Evolutionary conservation across 2,888 invertebrate genomes (phyloP).

Genomic region (Timema cristinae): DNA sequence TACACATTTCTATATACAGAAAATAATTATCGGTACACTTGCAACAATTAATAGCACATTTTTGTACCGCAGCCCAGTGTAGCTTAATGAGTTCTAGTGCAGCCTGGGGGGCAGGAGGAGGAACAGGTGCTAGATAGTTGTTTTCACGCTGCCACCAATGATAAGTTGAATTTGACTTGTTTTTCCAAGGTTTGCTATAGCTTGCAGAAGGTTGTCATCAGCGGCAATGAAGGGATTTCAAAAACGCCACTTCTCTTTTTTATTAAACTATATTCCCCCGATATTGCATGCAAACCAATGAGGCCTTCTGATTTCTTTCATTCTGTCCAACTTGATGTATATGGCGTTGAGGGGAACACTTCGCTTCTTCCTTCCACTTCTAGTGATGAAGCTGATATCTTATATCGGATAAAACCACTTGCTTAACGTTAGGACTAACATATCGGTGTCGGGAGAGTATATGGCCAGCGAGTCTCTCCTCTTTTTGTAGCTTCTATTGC

Average conservation of each 20-base stretch:
- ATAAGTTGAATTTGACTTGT: neutral
- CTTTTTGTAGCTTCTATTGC: neutral
- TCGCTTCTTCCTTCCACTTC: neutral
- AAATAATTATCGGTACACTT: too few species aligned
- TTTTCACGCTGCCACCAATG: neutral
- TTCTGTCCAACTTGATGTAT: neutral
- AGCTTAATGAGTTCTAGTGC: neutral
- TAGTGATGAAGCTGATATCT: neutral
- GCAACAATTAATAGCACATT: neutral
- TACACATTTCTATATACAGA: too few species aligned
- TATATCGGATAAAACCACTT: neutral
- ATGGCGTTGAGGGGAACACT: neutral
- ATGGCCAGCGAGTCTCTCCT: neutral
- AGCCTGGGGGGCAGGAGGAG: neutral
- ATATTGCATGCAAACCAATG: neutral
- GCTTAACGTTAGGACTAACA: neutral
- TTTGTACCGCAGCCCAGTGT: neutral
- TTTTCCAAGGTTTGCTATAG: neutral
- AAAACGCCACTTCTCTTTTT: neutral
- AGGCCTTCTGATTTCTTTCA: constrained; percentile 1
- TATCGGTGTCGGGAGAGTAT: neutral
- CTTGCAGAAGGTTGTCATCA: neutral
- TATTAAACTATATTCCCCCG: neutral
- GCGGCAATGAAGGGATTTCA: neutral
- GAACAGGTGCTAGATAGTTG: neutral